Evolutionary conservation across 2,888 invertebrate genomes (phyloP).

Genomic region (Temnothorax unifasciatus): DNA sequence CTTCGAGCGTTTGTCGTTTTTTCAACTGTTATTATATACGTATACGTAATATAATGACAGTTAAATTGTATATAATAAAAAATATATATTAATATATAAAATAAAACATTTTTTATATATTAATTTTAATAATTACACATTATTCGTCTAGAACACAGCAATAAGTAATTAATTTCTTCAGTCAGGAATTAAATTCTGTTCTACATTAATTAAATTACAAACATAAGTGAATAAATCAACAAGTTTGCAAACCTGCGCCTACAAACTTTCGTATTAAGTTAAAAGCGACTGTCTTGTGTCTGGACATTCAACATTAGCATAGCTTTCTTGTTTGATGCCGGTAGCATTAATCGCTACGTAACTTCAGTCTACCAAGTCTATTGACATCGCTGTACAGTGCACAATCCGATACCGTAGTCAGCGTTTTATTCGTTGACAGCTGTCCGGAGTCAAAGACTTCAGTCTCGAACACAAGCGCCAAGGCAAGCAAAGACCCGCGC

Average conservation of each 20-base stretch:
- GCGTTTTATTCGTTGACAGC: slow-evolving; percentile 8
- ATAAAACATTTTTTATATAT: background rate
- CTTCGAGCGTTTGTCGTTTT: background rate
- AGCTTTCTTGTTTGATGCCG: background rate
- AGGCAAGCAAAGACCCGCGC: slow-evolving; percentile 28
- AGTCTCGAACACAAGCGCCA: slow-evolving; percentile 13
- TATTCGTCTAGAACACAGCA: no score
- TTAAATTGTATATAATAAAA: no score
- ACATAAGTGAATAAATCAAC: background rate
- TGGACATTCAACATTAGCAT: background rate
- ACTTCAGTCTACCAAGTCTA: background rate
- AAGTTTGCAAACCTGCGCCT: background rate
- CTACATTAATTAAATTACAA: slow-evolving; percentile 10
- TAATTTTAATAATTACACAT: background rate
- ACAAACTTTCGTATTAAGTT: background rate
- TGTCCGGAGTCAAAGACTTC: slow-evolving; percentile 10
- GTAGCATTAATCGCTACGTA: background rate
- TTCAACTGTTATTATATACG: background rate
- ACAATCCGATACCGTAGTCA: background rate
- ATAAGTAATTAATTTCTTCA: background rate
- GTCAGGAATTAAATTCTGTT: background rate
- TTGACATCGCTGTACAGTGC: background rate
- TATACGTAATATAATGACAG: no score
- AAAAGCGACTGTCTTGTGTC: background rate
- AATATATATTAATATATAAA: background rate